phyloP scores from a whole-genome alignment of 2,113 vertebrate species.

The Phalacrocorax carbo region DNA sequence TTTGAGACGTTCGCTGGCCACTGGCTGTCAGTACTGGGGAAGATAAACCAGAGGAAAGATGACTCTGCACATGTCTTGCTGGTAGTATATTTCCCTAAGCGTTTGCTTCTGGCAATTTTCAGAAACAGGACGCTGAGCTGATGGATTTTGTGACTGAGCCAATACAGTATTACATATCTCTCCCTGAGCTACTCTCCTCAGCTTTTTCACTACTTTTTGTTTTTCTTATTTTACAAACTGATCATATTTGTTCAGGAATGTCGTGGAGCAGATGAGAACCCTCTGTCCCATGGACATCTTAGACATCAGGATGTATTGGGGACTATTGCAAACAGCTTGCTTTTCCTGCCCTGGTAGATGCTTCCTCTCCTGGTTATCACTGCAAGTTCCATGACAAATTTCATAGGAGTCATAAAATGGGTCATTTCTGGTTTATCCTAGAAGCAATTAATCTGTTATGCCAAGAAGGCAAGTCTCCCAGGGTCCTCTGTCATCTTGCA shows the following conservation, averaged over 20 bases:
- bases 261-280: neutral
- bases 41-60: constrained; percentile 13
- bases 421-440: neutral
- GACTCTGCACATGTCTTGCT: neutral
- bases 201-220: neutral
- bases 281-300: neutral
- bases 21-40: neutral
- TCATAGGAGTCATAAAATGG: neutral
- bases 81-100: neutral
- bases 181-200: neutral
- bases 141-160: constrained; percentile 40
- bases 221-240: neutral
- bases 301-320: neutral
- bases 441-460: neutral
- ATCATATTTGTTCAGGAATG: neutral
- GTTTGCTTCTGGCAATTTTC: constrained; percentile 22
- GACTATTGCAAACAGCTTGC: neutral
- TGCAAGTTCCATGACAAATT: neutral
- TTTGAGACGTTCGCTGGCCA: accelerated
- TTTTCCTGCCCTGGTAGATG: neutral
- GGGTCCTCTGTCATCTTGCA: neutral
- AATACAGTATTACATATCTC: neutral
- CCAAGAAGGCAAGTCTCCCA: neutral
- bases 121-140: neutral
- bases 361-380: neutral